phyloP scores from a whole-genome alignment of 23 tunicate species.

The Styela clava region DNA sequence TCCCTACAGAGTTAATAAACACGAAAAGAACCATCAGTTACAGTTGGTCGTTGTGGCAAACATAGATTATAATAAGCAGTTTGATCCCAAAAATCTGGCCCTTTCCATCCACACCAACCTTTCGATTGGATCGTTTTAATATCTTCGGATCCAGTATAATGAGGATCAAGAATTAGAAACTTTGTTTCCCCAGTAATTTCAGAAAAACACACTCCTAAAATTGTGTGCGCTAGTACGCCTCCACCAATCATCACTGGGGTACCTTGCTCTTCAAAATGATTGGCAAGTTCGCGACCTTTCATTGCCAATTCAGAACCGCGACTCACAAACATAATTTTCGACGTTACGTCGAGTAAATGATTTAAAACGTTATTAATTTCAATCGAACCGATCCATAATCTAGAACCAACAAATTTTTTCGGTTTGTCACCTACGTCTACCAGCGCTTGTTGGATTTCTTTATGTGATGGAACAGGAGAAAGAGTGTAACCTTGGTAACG shows the following conservation, averaged over 20 bases:
- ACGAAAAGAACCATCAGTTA: no score
- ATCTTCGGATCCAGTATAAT: slow-evolving; percentile 83
- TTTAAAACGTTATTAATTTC: slow-evolving; percentile 74
- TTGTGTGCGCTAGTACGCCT: slow-evolving; percentile 97
- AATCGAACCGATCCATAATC: slow-evolving; percentile 87
- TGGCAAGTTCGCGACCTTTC: slow-evolving; percentile 68
- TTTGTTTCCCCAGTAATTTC: slow-evolving; percentile 64
- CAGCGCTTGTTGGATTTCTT: slow-evolving; percentile 81
- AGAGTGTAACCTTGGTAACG: slow-evolving; percentile 64
- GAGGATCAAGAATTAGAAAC: slow-evolving; percentile 95
- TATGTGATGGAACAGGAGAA: slow-evolving; percentile 56
- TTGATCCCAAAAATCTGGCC: slow-evolving; percentile 71
- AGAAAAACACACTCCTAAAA: slow-evolving; percentile 90
- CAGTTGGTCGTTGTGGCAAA: slow-evolving; percentile 63
- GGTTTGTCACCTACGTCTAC: slow-evolving; percentile 88
- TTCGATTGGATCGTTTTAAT: slow-evolving; percentile 41
- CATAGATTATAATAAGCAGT: slow-evolving; percentile 95
- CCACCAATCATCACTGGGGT: slow-evolving; percentile 99
- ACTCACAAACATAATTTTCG: slow-evolving; percentile 72
- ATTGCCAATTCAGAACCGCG: slow-evolving; percentile 71
- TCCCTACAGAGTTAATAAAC: no score
- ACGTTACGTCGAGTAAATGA: slow-evolving; percentile 49
- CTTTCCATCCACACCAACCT: slow-evolving; percentile 97
- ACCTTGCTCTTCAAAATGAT: slow-evolving; percentile 83
- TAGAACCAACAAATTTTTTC: slow-evolving; percentile 61